Conservation (phyloP, 2,113 vertebrate genomes). For the Cyphomyrus plagiostoma region DNA sequence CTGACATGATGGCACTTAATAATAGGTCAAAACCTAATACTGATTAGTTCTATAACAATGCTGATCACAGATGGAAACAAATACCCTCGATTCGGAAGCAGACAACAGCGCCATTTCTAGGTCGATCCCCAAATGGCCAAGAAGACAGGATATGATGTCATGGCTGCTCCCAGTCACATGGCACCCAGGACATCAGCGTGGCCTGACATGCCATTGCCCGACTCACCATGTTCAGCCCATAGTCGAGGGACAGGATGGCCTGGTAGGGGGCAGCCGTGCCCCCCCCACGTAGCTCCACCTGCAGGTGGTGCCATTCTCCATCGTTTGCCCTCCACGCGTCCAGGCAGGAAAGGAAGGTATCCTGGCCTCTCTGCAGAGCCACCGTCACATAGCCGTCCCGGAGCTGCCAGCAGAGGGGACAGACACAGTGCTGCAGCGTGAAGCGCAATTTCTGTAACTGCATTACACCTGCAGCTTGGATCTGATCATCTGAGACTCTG, state of each 20-base stretch:
- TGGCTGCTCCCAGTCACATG: not conserved
- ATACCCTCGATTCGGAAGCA: not conserved
- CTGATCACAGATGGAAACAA: not conserved
- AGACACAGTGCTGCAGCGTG: not conserved
- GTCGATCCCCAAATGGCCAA: not conserved
- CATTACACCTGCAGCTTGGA: not conserved
- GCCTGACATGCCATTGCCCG: not conserved
- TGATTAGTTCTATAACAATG: not conserved
- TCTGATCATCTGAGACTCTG: not conserved
- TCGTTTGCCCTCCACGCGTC: slow-evolving; percentile 73
- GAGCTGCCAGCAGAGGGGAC: slow-evolving; percentile 54
- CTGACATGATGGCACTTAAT: not conserved
- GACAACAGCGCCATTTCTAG: not conserved
- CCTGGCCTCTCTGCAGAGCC: slow-evolving; percentile 64
- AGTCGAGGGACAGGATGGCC: slow-evolving; percentile 72
- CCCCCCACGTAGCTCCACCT: slow-evolving; percentile 65
- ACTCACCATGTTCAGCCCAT: slow-evolving; percentile 74
- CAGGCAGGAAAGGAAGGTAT: slow-evolving; percentile 63
- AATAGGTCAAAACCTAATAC: not conserved
- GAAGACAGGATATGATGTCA: not conserved
- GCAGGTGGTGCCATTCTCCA: slow-evolving; percentile 80
- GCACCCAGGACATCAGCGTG: not conserved
- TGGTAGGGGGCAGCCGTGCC: slow-evolving; percentile 40
- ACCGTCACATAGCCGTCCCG: slow-evolving; percentile 68
- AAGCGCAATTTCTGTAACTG: not conserved